Conservation (phyloP, 2,888 invertebrate species). For the Netelia inedita region DNA sequence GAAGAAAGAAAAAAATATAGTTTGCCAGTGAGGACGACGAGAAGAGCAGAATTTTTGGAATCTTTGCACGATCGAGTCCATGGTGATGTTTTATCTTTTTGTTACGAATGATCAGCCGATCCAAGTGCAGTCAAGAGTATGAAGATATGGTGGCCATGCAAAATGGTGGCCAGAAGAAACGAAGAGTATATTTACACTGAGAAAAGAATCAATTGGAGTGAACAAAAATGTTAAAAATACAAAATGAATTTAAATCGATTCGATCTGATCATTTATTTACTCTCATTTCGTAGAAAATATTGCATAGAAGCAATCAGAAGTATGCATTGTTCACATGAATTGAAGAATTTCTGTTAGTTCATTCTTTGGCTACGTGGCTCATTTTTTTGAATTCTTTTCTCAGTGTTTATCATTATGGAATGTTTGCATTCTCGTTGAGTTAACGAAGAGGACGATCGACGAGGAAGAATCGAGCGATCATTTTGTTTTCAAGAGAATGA, state of each 20-base stretch:
- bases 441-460: conserved; percentile 17
- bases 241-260: not conserved
- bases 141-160: conserved; percentile 23
- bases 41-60: conserved; percentile 37
- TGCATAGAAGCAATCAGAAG: not conserved
- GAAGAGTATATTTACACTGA: conserved; percentile 7
- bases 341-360: not conserved
- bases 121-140: not conserved
- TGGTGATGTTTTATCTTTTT: not conserved
- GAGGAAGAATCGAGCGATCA: not conserved
- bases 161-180: not conserved
- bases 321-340: not conserved
- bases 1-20: conserved; percentile 10
- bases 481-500: conserved; percentile 12
- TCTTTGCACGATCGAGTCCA: conserved; percentile 3
- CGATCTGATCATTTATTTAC: not conserved
- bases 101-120: conserved; percentile 44
- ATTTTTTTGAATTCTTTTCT: not conserved
- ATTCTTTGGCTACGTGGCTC: not conserved
- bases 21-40: conserved; percentile 34
- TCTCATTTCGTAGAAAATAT: not conserved
- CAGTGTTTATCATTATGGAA: conserved; percentile 10
- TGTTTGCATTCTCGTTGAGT: not conserved
- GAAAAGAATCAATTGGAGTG: not conserved
- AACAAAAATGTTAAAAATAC: not conserved